These are phyloP conservation scores for Drosophila lacertosa DNA, from an alignment of 1,140 invertebrate species.

Conservation along the genomic window DNA sequence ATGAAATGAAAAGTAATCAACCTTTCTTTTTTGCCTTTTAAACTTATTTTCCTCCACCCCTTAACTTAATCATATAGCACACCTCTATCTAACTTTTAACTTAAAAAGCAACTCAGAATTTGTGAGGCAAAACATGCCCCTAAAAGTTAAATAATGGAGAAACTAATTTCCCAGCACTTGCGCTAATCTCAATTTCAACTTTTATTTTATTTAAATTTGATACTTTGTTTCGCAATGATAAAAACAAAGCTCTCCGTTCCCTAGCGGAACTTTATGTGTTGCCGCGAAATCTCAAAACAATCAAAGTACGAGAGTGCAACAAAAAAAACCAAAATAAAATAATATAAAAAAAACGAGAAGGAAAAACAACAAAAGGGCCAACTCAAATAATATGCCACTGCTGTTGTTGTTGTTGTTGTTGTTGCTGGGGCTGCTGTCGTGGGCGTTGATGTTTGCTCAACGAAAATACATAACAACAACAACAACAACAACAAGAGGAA, in stretches of 20 bases:
- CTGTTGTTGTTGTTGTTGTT: constrained; percentile 40
- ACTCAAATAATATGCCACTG: constrained; percentile 53
- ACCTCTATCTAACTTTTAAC: neutral
- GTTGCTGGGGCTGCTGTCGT: constrained; percentile 47
- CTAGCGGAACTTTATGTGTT: constrained; percentile 71
- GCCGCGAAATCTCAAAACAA: constrained; percentile 80
- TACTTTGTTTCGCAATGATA: constrained; percentile 62
- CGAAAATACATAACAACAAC: constrained; percentile 60
- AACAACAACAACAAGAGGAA: constrained; percentile 44
- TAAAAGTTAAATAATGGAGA: constrained; percentile 59
- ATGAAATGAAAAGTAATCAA: no score
- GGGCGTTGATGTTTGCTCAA: constrained; percentile 78
- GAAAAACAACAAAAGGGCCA: constrained; percentile 46
- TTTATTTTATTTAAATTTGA: constrained; percentile 80
- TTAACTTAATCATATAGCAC: neutral
- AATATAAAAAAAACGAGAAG: constrained; percentile 18
- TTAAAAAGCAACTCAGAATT: constrained; percentile 11
- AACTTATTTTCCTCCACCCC: no score
- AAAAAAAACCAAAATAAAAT: constrained; percentile 36
- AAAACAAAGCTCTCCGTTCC: constrained; percentile 33
- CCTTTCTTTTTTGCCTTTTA: no score
- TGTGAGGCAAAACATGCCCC: constrained; percentile 13
- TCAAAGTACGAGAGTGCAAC: constrained; percentile 65
- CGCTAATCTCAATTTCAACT: constrained; percentile 76
- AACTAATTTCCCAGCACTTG: constrained; percentile 71